Conservation (phyloP, 2,113 vertebrate species). For the Rhineura floridana region DNA sequence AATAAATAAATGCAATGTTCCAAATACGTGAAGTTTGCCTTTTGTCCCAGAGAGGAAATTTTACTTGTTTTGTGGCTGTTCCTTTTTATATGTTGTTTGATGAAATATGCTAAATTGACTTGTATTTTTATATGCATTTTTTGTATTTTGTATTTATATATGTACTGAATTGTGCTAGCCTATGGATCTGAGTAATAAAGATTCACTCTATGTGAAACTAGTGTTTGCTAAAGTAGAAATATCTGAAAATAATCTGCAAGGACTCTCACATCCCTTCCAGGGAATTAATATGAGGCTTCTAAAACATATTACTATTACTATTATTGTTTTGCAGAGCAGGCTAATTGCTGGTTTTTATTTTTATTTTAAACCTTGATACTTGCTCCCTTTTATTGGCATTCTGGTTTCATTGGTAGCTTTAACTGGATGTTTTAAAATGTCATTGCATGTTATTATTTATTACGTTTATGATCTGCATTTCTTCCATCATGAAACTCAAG, state of each 20-base stretch:
- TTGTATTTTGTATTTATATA: too few relatives aligned
- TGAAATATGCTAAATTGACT: too few relatives aligned
- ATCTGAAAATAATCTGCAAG: constrained; percentile 8
- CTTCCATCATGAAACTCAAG: too few relatives aligned
- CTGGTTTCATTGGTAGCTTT: background rate
- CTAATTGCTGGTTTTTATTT: constrained; percentile 8
- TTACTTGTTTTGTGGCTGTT: too few relatives aligned
- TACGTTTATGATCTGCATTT: too few relatives aligned
- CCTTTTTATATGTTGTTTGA: too few relatives aligned
- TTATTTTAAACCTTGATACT: background rate
- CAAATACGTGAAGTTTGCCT: background rate
- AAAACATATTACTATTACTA: background rate
- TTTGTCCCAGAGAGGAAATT: too few relatives aligned
- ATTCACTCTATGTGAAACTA: background rate
- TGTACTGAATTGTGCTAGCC: too few relatives aligned
- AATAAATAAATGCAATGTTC: background rate
- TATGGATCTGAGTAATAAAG: too few relatives aligned
- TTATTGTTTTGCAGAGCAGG: background rate
- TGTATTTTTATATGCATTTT: too few relatives aligned
- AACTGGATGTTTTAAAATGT: background rate
- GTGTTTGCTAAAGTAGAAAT: background rate
- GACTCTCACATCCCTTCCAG: background rate
- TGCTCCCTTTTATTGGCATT: background rate
- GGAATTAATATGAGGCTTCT: background rate
- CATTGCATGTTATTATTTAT: background rate